phyloP scores from a whole-genome alignment of 2,888 invertebrate species.

The Agrotis exclamationis region DNA sequence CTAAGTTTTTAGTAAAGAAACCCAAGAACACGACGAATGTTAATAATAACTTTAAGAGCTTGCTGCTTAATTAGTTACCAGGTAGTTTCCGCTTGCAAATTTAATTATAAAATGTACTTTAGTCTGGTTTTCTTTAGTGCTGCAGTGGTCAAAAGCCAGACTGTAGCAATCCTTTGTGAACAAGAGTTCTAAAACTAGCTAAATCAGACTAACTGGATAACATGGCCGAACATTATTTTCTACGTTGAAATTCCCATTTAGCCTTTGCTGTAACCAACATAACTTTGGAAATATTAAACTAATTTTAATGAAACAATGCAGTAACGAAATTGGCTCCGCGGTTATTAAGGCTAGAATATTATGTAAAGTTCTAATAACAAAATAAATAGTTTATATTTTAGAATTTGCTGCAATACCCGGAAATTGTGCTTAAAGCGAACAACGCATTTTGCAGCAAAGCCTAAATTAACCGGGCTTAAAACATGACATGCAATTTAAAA shows the following conservation, averaged over 20 bases:
- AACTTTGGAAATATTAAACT: slow-evolving; percentile 37
- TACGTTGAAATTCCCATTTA: slow-evolving; percentile 28
- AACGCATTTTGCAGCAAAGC: background rate
- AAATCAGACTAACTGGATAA: background rate
- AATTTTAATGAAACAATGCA: slow-evolving; percentile 60
- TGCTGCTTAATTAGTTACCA: background rate
- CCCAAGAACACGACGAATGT: background rate
- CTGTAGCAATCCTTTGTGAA: background rate
- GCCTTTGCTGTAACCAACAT: slow-evolving; percentile 7
- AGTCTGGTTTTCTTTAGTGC: background rate
- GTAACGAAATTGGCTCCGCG: slow-evolving; percentile 44
- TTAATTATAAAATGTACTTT: background rate
- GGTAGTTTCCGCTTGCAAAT: background rate
- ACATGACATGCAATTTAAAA: background rate
- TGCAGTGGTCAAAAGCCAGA: background rate
- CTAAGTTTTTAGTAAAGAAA: background rate
- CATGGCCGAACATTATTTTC: background rate
- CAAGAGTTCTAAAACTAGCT: background rate
- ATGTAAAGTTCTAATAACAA: slow-evolving; percentile 26
- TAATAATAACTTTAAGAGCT: slow-evolving; percentile 2
- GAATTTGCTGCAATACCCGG: background rate
- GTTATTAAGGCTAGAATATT: slow-evolving; percentile 38
- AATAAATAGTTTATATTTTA: slow-evolving; percentile 1
- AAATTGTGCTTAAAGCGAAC: background rate
- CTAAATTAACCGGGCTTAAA: background rate